Evolutionary conservation across 2,888 invertebrate genomes (phyloP).

Genomic region (Trichacis sp.): DNA sequence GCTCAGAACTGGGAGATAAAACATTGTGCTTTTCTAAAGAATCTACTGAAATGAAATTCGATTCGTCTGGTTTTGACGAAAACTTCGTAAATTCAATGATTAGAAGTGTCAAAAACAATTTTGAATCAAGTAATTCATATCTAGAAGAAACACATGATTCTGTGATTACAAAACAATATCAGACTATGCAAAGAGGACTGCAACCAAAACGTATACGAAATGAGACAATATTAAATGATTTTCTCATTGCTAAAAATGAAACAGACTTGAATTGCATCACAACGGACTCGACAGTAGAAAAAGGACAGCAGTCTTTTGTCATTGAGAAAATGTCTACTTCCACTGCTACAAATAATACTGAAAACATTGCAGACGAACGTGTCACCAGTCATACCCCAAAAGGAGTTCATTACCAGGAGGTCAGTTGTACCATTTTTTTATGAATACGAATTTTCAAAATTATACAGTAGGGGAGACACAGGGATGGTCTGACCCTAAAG

Average conservation of each 20-base stretch:
- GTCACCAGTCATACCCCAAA: conserved; percentile 70
- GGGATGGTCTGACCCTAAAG: too few relatives aligned
- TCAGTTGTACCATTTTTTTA: conserved; percentile 47
- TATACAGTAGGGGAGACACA: too few relatives aligned
- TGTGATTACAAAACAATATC: conserved; percentile 29
- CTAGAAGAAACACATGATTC: conserved; percentile 38
- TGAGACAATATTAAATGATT: conserved; percentile 50
- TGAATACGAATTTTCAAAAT: too few relatives aligned
- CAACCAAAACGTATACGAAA: neutral
- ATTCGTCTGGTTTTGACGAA: neutral
- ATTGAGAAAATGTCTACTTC: conserved; percentile 59
- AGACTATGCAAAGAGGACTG: conserved; percentile 18
- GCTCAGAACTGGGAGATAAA: conserved; percentile 51
- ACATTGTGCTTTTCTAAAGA: neutral
- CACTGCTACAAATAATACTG: conserved; percentile 55
- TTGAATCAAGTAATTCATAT: conserved; percentile 14
- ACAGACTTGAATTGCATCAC: conserved; percentile 41
- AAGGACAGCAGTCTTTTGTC: too few relatives aligned
- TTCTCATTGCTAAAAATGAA: conserved; percentile 40
- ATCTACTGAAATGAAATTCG: neutral
- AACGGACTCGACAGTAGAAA: too few relatives aligned
- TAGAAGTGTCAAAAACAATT: conserved; percentile 2
- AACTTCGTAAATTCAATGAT: neutral
- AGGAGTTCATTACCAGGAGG: conserved; percentile 59
- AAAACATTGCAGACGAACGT: conserved; percentile 67